Conservation (phyloP, 1,140 invertebrate genomes). For the Thalassaphorura encarpata region DNA sequence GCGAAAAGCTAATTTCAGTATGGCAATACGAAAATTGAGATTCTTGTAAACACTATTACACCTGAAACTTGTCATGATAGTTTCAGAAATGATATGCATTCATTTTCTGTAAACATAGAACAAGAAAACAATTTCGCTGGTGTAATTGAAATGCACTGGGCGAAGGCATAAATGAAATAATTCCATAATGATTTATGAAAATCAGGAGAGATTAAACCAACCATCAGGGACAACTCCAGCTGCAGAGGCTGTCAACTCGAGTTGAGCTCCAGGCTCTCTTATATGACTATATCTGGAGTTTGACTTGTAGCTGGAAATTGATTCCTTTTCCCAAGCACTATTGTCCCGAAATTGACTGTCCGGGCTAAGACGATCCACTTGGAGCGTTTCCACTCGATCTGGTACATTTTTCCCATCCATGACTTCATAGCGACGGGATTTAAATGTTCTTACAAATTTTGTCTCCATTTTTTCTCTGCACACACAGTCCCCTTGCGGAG, state of each 20-base stretch:
- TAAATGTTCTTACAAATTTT: conserved; percentile 28
- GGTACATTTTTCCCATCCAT: conserved; percentile 28
- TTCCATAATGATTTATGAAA: no score
- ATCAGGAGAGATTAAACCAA: conserved; percentile 9
- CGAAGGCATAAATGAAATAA: no score
- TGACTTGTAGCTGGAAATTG: neutral
- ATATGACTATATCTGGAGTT: neutral
- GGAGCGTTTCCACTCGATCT: conserved; percentile 18
- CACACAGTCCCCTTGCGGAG: no score
- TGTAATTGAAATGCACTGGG: no score
- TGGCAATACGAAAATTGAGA: neutral
- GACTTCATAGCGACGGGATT: conserved; percentile 27
- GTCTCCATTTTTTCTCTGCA: conserved; percentile 29
- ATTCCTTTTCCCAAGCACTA: neutral
- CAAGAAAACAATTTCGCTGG: no score
- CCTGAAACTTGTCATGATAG: no score
- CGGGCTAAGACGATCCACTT: conserved; percentile 22
- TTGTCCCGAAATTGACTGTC: conserved; percentile 12
- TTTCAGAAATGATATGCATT: no score
- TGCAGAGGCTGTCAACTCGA: conserved; percentile 34
- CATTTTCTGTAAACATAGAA: no score
- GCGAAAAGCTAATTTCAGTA: no score
- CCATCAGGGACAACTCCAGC: conserved; percentile 34
- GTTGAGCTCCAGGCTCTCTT: conserved; percentile 28
- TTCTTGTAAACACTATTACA: no score